Conservation (phyloP, 1,140 invertebrate genomes). For the Sinella curviseta region DNA sequence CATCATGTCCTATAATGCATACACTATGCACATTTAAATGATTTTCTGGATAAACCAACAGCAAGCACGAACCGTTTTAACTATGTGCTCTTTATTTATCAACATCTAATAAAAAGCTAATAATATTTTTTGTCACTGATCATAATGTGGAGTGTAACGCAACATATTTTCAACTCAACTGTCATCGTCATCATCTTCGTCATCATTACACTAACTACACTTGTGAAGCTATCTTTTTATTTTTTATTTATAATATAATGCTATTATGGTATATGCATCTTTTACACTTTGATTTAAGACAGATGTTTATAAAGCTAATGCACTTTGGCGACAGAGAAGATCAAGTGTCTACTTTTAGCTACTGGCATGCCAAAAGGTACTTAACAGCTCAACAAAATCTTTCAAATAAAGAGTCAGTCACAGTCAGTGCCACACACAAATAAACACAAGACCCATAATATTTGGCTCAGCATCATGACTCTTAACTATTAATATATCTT, state of each 20-base stretch:
- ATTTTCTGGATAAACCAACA: too few relatives aligned
- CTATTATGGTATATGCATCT: too few relatives aligned
- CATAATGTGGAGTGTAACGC: not conserved
- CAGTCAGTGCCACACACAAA: not conserved
- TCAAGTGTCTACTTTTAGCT: not conserved
- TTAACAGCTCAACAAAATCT: not conserved
- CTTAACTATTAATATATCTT: too few relatives aligned
- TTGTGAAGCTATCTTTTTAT: not conserved
- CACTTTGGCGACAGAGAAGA: not conserved
- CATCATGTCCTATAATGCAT: too few relatives aligned
- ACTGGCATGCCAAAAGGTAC: not conserved
- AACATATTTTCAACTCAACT: not conserved
- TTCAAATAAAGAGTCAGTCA: not conserved
- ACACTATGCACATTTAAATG: too few relatives aligned
- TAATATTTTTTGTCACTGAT: constrained; percentile 13
- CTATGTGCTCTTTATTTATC: too few relatives aligned
- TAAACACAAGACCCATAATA: too few relatives aligned
- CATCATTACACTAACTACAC: not conserved
- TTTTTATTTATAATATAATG: too few relatives aligned
- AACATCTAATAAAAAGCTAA: not conserved
- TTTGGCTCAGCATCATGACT: too few relatives aligned
- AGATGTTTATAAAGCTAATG: constrained; percentile 1
- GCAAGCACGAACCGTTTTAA: too few relatives aligned
- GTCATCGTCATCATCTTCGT: not conserved
- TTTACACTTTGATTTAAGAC: not conserved